Evolutionary conservation across 2,113 vertebrate genomes (phyloP).

Genomic region (Chaetops frenatus): DNA sequence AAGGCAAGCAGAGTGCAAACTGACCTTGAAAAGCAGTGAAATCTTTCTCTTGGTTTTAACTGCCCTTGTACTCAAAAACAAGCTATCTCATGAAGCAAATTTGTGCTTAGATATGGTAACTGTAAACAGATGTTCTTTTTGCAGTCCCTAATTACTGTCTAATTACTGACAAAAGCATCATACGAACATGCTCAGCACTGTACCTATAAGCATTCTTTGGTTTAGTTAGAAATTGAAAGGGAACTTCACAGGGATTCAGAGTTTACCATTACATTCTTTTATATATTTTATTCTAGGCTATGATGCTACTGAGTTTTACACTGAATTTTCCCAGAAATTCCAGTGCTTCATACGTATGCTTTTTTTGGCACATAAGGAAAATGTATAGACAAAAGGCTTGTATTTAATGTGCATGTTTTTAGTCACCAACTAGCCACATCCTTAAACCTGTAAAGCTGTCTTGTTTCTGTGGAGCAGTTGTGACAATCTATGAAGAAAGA

Average conservation of each 20-base stretch:
- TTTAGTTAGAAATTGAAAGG: not conserved
- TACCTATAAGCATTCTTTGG: not conserved
- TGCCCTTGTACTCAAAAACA: not conserved
- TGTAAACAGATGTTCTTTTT: not conserved
- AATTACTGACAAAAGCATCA: not conserved
- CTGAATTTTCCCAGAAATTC: not conserved
- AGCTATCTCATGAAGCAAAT: not conserved
- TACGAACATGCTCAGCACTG: not conserved
- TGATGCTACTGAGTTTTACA: not conserved
- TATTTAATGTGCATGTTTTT: not conserved
- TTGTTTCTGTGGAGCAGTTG: not conserved
- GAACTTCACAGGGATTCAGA: not conserved
- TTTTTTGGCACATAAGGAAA: not conserved
- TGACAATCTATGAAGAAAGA: not conserved
- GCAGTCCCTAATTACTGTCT: not conserved
- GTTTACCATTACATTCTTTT: not conserved
- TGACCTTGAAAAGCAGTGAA: not conserved
- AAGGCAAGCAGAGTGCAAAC: not conserved
- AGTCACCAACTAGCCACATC: not conserved
- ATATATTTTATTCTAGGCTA: not conserved
- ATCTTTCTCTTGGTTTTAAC: not conserved
- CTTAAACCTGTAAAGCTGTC: not conserved
- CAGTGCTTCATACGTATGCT: accelerated
- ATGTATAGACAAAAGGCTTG: not conserved
- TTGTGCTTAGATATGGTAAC: not conserved